phyloP scores from a whole-genome alignment of 2,888 invertebrate genomes.

The Scaptomyza caliginosa region DNA sequence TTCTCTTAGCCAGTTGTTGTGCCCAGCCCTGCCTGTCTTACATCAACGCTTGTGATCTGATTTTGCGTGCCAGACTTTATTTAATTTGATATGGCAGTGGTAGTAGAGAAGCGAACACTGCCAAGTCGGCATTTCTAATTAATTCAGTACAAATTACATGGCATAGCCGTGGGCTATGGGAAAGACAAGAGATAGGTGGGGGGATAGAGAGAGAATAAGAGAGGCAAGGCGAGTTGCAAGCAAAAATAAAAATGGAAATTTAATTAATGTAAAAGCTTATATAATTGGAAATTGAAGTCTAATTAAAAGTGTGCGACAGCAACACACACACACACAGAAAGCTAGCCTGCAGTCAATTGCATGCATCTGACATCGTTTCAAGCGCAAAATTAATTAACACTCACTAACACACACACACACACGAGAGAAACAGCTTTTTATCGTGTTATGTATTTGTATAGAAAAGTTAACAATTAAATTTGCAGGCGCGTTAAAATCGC shows the following conservation, averaged over 20 bases:
- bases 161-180: conserved; percentile 20
- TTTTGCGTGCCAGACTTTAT: conserved; percentile 57
- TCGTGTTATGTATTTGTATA: conserved; percentile 30
- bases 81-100: conserved; percentile 47
- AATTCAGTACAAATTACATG: conserved; percentile 74
- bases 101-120: conserved; percentile 18
- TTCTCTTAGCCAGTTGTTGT: conserved; percentile 35
- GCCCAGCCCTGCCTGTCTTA: background rate
- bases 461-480: conserved; percentile 68
- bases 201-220: background rate
- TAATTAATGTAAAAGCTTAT: conserved; percentile 79
- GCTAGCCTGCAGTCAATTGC: conserved; percentile 55
- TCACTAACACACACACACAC: conserved; percentile 42
- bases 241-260: conserved; percentile 76
- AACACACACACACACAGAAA: conserved; percentile 10
- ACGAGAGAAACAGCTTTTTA: conserved; percentile 16
- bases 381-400: conserved; percentile 77
- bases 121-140: conserved; percentile 72
- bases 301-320: conserved; percentile 69
- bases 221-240: conserved; percentile 1
- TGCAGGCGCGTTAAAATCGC: conserved; percentile 50
- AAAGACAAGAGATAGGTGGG: background rate
- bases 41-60: conserved; percentile 52
- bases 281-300: conserved; percentile 72
- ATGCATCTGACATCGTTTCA: conserved; percentile 72